Percentiles rank a stretch among this genome's conserved stretches.
phyloP scores from a whole-genome alignment of 2,113 vertebrate species.

The Ammospiza nelsoni region DNA sequence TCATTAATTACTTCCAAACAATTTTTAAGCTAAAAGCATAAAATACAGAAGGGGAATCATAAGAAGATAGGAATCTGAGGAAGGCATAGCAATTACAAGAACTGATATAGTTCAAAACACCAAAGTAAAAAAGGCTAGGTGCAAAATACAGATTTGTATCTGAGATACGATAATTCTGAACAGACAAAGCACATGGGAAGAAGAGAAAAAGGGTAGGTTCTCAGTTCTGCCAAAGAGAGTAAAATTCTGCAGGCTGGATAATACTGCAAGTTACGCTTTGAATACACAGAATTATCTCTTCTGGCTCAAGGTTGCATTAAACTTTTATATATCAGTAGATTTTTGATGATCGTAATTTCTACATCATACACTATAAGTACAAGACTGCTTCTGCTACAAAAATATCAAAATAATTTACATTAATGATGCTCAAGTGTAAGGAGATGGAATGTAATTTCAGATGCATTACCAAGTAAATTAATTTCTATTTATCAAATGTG shows the following conservation, averaged over 20 bases:
- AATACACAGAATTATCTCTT: not conserved
- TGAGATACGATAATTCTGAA: accelerated
- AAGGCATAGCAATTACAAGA: not conserved
- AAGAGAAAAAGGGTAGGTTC: not conserved
- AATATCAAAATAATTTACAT: not conserved
- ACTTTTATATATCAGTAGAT: not conserved
- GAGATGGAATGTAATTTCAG: not conserved
- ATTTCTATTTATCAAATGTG: not conserved
- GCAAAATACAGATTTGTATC: not conserved
- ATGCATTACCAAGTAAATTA: not conserved
- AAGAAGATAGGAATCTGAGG: not conserved
- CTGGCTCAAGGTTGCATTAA: not conserved
- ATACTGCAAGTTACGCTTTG: not conserved
- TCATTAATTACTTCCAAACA: not conserved
- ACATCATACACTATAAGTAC: accelerated
- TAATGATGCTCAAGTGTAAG: not conserved
- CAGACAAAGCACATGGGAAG: not conserved
- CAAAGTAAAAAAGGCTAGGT: not conserved
- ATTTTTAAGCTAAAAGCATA: not conserved
- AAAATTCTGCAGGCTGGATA: not conserved
- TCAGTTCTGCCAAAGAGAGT: not conserved
- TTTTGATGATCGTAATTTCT: not conserved
- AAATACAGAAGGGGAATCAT: not conserved
- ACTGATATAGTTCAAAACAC: not conserved
- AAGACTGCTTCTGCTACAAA: not conserved